Evolutionary conservation across 23 tunicate genomes (phyloP).

Genomic region (Ciona savignyi): DNA sequence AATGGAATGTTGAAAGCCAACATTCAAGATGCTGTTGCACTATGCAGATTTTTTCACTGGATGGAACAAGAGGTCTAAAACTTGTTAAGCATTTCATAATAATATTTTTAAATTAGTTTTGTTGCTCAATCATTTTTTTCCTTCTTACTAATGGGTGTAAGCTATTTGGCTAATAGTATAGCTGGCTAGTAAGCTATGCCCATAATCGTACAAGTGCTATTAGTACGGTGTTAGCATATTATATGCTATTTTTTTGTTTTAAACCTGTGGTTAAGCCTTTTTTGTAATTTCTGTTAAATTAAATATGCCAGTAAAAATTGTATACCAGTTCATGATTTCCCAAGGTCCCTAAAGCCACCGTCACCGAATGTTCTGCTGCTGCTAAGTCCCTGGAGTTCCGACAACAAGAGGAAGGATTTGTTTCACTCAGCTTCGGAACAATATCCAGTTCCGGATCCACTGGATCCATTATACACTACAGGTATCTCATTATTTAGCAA

Average conservation of each 20-base stretch:
- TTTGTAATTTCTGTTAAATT: neutral
- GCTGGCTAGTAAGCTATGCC: no score
- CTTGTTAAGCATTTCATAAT: no score
- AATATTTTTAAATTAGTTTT: no score
- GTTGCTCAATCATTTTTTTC: no score
- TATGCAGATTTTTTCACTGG: slow-evolving; percentile 82
- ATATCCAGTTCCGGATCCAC: slow-evolving; percentile 92
- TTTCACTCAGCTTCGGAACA: slow-evolving; percentile 81
- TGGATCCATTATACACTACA: slow-evolving; percentile 89
- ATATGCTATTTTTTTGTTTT: neutral
- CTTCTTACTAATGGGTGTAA: no score
- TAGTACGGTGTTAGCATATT: no score
- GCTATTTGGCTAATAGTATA: no score
- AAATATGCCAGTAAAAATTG: neutral
- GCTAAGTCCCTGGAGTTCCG: slow-evolving; percentile 54
- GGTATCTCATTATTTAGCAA: no score
- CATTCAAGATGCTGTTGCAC: slow-evolving; percentile 77
- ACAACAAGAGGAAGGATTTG: slow-evolving; percentile 62
- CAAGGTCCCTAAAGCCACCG: slow-evolving; percentile 58
- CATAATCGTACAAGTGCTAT: no score
- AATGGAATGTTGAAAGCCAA: slow-evolving; percentile 84
- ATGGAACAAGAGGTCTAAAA: slow-evolving; percentile 44
- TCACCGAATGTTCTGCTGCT: slow-evolving; percentile 91
- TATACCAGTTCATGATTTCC: neutral
- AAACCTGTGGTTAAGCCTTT: neutral